Conservation (phyloP, 2,113 vertebrate species). For the chimpanzee (Pan troglodytes) region DNA sequence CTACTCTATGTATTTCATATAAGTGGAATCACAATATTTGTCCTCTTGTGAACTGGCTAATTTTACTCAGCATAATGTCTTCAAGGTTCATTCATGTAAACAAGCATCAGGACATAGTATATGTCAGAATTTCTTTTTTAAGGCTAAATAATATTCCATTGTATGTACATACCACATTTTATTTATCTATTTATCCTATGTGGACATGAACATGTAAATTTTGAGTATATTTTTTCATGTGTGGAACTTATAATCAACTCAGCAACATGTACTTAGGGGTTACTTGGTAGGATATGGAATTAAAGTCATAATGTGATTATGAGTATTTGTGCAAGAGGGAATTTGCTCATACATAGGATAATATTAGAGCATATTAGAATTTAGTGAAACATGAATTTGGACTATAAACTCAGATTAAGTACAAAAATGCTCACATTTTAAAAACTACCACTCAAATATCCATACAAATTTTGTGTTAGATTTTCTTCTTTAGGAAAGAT, state of each 20-base stretch:
- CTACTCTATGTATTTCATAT: background rate
- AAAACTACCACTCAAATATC: background rate
- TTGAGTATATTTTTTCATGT: background rate
- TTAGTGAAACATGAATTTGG: background rate
- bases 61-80: background rate
- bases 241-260: background rate
- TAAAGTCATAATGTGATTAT: background rate
- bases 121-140: background rate
- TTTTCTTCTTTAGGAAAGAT: background rate
- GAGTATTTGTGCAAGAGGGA: background rate
- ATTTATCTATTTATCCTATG: background rate
- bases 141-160: background rate
- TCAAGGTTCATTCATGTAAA: background rate
- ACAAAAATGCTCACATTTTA: background rate
- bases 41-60: background rate
- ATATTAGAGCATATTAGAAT: background rate
- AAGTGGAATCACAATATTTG: background rate
- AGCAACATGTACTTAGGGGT: background rate
- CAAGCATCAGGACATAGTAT: background rate
- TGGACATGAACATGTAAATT: background rate
- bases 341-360: background rate
- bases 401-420: background rate
- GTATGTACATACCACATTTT: background rate
- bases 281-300: background rate
- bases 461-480: background rate